A percentile compares a stretch with the other conserved stretches of the same genome.
phyloP scores from a whole-genome alignment of 2,113 vertebrate species.

The Crotalus tigris region DNA sequence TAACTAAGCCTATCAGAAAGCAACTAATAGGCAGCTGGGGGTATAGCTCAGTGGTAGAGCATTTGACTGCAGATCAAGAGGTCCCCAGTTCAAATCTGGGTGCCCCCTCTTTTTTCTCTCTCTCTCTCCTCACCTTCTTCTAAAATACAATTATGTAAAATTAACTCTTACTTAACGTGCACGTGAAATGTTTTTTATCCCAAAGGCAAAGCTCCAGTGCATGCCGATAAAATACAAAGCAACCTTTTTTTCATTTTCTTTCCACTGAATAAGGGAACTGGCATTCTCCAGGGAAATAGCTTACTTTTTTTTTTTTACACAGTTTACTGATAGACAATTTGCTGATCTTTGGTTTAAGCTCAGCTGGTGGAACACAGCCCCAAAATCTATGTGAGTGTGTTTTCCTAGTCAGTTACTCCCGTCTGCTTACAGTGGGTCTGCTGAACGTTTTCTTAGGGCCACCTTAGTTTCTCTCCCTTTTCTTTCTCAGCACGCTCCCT shows the following conservation, averaged over 20 bases:
- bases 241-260: not conserved
- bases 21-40: fast-evolving
- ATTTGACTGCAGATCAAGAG: conserved; percentile 31
- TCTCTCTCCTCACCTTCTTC: not conserved
- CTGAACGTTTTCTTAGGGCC: not conserved
- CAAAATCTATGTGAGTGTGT: not conserved
- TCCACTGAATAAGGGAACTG: not conserved
- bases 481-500: not conserved
- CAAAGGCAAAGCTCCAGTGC: not conserved
- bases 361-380: not conserved
- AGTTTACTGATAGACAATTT: not conserved
- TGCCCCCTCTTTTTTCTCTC: not conserved
- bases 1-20: not conserved
- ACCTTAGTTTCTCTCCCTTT: not conserved
- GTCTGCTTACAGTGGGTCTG: not conserved
- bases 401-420: not conserved
- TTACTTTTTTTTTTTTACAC: not conserved
- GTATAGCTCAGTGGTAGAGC: conserved; percentile 29
- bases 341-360: not conserved
- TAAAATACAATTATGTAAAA: not conserved
- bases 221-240: not conserved
- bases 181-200: not conserved
- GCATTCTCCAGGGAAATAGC: not conserved
- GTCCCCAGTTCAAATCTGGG: conserved; percentile 22
- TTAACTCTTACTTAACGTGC: not conserved